These are phyloP conservation scores for Riparia riparia DNA, from an alignment of 2,113 vertebrate genomes.

Conservation along the genomic window DNA sequence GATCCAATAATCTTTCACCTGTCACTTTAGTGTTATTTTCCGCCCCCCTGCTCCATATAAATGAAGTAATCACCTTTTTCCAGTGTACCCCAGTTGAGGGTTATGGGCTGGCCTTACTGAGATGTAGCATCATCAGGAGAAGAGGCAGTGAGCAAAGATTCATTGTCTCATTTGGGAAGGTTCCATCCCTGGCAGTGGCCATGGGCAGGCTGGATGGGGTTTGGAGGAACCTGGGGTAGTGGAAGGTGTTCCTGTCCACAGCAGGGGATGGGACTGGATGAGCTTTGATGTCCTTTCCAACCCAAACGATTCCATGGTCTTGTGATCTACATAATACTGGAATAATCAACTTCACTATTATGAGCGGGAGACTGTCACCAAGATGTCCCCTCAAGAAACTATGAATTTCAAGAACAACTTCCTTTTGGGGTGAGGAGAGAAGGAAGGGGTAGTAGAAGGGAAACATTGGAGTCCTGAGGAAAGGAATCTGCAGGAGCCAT, in stretches of 20 bases:
- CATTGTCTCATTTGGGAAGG: background rate
- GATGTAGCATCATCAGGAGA: background rate
- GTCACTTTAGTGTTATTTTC: background rate
- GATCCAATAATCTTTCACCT: background rate
- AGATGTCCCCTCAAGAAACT: rapidly evolving
- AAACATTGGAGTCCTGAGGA: rapidly evolving
- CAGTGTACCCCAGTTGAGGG: rapidly evolving
- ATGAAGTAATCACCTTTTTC: background rate
- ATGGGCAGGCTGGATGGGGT: rapidly evolving
- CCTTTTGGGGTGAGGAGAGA: background rate
- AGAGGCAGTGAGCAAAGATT: background rate
- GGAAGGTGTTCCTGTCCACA: background rate
- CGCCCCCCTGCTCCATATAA: background rate
- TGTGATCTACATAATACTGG: background rate
- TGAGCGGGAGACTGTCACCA: rapidly evolving
- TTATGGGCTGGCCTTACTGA: background rate
- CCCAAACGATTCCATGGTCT: background rate
- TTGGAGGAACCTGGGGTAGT: rapidly evolving
- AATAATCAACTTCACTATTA: rapidly evolving
- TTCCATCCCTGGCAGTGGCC: background rate
- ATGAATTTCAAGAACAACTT: background rate
- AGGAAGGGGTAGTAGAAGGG: background rate
- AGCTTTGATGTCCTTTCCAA: background rate
- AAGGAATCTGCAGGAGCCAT: background rate
- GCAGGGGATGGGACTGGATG: background rate